phyloP scores from a whole-genome alignment of 2,113 vertebrate species.

The Albula goreensis region DNA sequence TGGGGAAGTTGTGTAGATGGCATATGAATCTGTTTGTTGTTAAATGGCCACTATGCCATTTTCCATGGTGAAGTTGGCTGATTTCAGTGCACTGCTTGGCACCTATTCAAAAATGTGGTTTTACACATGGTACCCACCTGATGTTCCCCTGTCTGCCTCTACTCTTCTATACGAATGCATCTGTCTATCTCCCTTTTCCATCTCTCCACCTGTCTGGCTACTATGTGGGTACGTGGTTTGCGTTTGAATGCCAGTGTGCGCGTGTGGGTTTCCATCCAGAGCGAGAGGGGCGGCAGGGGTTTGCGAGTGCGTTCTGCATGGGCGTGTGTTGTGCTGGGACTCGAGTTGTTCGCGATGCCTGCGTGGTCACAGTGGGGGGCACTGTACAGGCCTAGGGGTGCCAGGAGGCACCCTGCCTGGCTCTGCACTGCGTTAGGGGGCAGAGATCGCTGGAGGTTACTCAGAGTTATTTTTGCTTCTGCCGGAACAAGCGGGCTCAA shows the following conservation, averaged over 20 bases:
- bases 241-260: background rate
- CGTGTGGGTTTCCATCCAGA: background rate
- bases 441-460: constrained; percentile 8
- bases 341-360: constrained; percentile 2
- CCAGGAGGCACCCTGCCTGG: background rate
- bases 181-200: background rate
- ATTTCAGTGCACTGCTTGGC: background rate
- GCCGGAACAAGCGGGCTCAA: background rate
- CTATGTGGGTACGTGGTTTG: background rate
- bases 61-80: background rate
- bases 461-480: constrained; percentile 10
- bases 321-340: background rate
- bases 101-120: background rate
- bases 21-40: background rate
- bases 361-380: constrained; percentile 15
- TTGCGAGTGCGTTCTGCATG: background rate
- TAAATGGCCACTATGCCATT: background rate
- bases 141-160: background rate
- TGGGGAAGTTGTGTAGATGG: background rate
- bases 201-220: background rate
- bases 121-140: background rate
- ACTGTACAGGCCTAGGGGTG: constrained; percentile 10
- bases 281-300: background rate
- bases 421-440: background rate
- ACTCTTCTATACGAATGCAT: background rate